Percentiles rank a stretch among this genome's conserved stretches.
Conservation (phyloP, 2,888 invertebrate species). For the Drosophila gaucha region DNA sequence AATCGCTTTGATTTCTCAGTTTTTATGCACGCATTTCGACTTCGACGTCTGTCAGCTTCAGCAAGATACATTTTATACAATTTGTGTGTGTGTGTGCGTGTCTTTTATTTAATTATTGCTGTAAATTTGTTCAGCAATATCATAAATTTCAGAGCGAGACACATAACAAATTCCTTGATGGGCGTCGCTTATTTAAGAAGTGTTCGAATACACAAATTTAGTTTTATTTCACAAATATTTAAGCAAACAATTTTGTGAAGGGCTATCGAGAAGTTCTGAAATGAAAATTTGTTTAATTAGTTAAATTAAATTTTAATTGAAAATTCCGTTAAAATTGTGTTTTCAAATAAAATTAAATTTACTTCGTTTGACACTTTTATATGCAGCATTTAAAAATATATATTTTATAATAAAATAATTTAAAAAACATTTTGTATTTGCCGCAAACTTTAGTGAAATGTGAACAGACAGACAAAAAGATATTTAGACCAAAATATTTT, state of each 20-base stretch:
- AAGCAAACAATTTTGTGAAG: not conserved
- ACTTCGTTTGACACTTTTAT: too few relatives aligned
- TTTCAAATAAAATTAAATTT: too few relatives aligned
- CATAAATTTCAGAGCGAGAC: conserved; percentile 62
- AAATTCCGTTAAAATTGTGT: not conserved
- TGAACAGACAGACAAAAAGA: too few relatives aligned
- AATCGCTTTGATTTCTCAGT: conserved; percentile 55
- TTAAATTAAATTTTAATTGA: conserved; percentile 1
- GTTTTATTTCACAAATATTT: conserved; percentile 25
- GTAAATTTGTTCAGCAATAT: conserved; percentile 66
- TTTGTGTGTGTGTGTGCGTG: conserved; percentile 37
- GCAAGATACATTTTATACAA: conserved; percentile 55
- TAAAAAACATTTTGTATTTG: too few relatives aligned
- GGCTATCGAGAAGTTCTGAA: conserved; percentile 11
- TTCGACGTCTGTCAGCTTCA: conserved; percentile 68
- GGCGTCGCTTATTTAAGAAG: conserved; percentile 51
- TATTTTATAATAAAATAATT: too few relatives aligned
- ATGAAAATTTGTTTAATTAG: conserved; percentile 6
- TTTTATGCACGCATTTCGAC: conserved; percentile 74
- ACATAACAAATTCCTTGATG: conserved; percentile 48
- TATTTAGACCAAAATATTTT: too few relatives aligned
- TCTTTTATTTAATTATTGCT: conserved; percentile 70
- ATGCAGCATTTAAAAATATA: too few relatives aligned
- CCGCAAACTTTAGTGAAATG: too few relatives aligned
- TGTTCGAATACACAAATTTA: conserved; percentile 31